Evolutionary conservation across 2,113 vertebrate genomes (phyloP).

Genomic region (Pachypanchax playfairii): DNA sequence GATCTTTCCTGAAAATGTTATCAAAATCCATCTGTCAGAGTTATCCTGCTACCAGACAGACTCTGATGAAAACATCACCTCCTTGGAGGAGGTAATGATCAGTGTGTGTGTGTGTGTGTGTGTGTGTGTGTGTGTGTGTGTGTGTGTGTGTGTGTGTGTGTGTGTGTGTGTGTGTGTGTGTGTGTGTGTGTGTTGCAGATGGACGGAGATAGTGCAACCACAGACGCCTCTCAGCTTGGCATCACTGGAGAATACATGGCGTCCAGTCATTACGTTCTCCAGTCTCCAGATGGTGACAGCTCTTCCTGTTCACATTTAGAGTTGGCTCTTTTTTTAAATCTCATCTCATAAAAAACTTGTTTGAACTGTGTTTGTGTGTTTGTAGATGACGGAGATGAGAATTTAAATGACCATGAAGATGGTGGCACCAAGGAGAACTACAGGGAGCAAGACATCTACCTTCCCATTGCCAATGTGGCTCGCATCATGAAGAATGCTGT

Average conservation of each 20-base stretch:
- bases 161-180: too few species aligned
- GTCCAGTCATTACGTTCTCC: conserved; percentile 93
- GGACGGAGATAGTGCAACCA: conserved; percentile 95
- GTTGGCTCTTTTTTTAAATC: neutral
- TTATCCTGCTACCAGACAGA: too few species aligned
- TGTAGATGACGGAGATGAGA: conserved; percentile 87
- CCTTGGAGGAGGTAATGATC: too few species aligned
- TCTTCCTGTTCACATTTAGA: fast-evolving
- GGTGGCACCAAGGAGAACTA: conserved; percentile 95
- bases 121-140: too few species aligned
- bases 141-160: too few species aligned
- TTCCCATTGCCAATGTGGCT: conserved; percentile 97
- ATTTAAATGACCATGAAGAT: conserved; percentile 94
- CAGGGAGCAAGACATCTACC: conserved; percentile 98
- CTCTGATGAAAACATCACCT: too few species aligned
- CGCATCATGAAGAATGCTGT: conserved; percentile 99
- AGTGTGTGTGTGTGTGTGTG: too few species aligned
- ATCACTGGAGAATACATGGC: conserved; percentile 95
- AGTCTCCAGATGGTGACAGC: conserved; percentile 90
- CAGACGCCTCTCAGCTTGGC: conserved; percentile 94
- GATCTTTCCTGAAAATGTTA: too few species aligned
- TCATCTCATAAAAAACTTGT: neutral
- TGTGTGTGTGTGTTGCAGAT: conserved; percentile 80
- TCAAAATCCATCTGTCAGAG: too few species aligned
- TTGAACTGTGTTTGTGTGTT: neutral